phyloP scores from a whole-genome alignment of 2,888 invertebrate genomes.

The Odontomyia ornata region DNA sequence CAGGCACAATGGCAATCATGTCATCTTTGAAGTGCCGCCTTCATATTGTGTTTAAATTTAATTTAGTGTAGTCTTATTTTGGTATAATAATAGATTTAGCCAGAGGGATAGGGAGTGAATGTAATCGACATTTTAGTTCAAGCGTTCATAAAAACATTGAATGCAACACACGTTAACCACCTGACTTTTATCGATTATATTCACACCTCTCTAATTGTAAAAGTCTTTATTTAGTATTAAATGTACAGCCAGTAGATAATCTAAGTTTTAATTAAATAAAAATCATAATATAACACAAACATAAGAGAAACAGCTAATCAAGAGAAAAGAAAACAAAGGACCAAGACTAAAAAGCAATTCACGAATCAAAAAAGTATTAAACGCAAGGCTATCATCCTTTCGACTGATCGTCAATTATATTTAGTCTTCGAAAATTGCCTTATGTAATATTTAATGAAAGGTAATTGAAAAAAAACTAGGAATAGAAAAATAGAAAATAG shows the following conservation, averaged over 20 bases:
- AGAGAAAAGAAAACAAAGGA: neutral
- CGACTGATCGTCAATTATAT: slow-evolving; percentile 3
- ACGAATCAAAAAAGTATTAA: slow-evolving; percentile 24
- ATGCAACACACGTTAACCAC: neutral
- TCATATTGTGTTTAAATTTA: slow-evolving; percentile 59
- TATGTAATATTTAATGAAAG: too few relatives aligned
- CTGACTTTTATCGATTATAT: too few relatives aligned
- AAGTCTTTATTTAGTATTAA: neutral
- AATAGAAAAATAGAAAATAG: too few relatives aligned
- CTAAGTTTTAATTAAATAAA: neutral
- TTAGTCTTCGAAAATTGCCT: neutral
- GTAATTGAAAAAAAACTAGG: too few relatives aligned
- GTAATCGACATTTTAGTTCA: neutral
- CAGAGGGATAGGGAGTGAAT: neutral
- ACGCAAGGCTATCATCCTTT: neutral
- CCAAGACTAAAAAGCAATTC: slow-evolving; percentile 28
- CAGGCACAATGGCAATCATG: slow-evolving; percentile 59
- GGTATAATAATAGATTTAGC: neutral
- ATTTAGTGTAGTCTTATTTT: neutral
- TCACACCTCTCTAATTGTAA: too few relatives aligned
- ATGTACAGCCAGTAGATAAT: neutral
- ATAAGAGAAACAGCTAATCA: neutral
- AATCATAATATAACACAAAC: neutral
- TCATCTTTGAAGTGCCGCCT: slow-evolving; percentile 63
- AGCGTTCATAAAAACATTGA: neutral